Base-by-base conservation (phyloP, 1,140 invertebrate genomes). In the Plutomurus gul region DNA sequence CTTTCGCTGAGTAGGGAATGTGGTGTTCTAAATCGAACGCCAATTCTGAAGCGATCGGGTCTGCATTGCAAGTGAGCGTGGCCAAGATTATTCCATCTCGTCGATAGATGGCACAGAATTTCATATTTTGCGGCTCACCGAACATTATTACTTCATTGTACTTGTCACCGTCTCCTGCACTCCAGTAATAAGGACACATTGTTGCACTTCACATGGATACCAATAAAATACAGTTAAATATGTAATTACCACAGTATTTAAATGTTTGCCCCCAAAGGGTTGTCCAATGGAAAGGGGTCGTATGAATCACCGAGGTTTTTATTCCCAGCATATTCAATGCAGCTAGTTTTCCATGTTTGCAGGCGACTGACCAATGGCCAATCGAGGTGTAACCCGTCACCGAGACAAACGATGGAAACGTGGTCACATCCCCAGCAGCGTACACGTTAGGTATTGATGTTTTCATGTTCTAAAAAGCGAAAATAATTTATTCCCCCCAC, bases 381-480 rank as follows among this genome's bases (percentile, higher is more conserved):
- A 97, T 94, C 22, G 90, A 88, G 36, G 92, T 91, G 47, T 89
- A 88, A 76, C 85, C 83, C 78, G 90, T 89, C 37, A 88, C 87
- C 40, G 86, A 84, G 0, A 89, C 88, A 83, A 90, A 92, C 11
- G 97, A 90, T 0, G 96, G 96, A 77, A 96, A 96, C 83, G 92
- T 90, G n/a, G 93, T 94, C 82, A 97, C 94, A 86, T 98, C 96
- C 8, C 96, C 96, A 75, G 94, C 96, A 39, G 93, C 95, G 87
- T 90, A 97, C 2, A 98, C 88, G 85, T 92, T 90, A 51, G 89
- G 86, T 2, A 94, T 85, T 82, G 92, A 95, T 0, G 94, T 95
- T 86, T 92, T 90, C 80, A 98, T 87, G 84, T 90, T 90, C 89
- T 95, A 79, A 37, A 86, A 87, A 72, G n/a, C n/a, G n/a, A n/a